phyloP scores from a whole-genome alignment of 2,797 vertebrate species.

The Nyctalus aviator region DNA sequence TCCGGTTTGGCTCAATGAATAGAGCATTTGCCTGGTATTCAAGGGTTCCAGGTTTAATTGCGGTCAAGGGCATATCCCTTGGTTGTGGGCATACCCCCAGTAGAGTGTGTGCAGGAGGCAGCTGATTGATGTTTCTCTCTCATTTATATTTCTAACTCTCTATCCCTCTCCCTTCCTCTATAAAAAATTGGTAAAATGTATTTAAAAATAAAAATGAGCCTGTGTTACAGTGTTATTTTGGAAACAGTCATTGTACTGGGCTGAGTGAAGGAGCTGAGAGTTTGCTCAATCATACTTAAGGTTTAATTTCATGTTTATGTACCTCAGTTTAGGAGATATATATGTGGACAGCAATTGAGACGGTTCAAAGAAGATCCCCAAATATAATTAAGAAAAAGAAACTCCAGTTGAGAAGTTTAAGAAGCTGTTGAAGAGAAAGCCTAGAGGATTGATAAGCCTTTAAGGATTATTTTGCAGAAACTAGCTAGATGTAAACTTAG shows the following conservation, averaged over 20 bases:
- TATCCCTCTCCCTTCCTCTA: too few relatives aligned
- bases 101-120: too few relatives aligned
- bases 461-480: slow-evolving; percentile 14
- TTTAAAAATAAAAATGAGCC: slow-evolving; percentile 19
- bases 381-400: neutral
- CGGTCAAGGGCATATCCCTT: too few relatives aligned
- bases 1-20: too few relatives aligned
- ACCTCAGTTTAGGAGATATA: neutral
- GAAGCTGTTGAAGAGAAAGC: slow-evolving; percentile 12
- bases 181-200: too few relatives aligned
- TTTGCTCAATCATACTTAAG: neutral
- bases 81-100: too few relatives aligned
- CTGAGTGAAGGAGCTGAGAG: neutral
- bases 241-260: neutral
- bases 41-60: too few relatives aligned
- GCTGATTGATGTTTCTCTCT: too few relatives aligned
- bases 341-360: neutral
- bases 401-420: neutral
- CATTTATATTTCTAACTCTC: too few relatives aligned
- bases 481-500: neutral
- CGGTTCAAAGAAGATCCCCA: neutral
- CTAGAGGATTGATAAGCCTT: neutral
- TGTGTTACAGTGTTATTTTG: neutral
- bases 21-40: too few relatives aligned
- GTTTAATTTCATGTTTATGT: neutral